Evolutionary conservation across 2,113 vertebrate species (phyloP).

Genomic region (Gasterosteus aculeatus): DNA sequence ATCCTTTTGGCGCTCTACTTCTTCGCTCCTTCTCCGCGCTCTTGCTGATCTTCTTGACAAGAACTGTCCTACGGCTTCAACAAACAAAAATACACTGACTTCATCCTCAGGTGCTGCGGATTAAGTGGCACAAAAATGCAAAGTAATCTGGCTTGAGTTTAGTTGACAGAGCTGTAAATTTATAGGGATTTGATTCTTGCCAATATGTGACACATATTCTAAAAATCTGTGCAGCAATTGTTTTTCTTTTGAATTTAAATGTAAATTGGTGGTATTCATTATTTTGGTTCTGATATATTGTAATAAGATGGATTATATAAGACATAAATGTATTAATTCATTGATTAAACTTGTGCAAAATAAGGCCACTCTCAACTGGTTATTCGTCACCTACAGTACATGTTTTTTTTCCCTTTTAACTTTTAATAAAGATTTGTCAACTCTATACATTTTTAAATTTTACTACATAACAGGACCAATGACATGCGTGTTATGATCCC

Average conservation of each 20-base stretch:
- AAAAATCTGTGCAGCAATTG: background rate
- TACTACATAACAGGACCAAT: background rate
- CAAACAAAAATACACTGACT: background rate
- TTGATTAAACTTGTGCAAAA: background rate
- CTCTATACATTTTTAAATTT: background rate
- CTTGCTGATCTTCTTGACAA: conserved; percentile 76
- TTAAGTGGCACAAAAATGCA: conserved; percentile 4
- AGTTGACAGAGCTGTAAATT: background rate
- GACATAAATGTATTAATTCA: conserved; percentile 46
- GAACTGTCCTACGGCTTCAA: background rate
- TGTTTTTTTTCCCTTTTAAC: background rate
- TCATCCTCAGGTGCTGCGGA: background rate
- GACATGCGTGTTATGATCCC: conserved; percentile 2
- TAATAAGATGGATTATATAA: conserved; percentile 19
- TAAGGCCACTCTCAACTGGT: background rate
- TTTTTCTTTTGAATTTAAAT: conserved; percentile 17
- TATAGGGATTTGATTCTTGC: background rate
- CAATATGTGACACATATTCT: background rate
- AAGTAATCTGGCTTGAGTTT: background rate
- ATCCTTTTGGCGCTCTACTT: conserved; percentile 86
- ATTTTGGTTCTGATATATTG: background rate
- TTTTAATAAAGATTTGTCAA: background rate
- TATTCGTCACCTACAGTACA: background rate
- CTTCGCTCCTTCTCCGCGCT: conserved; percentile 83
- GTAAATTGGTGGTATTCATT: conserved; percentile 19